Percentiles rank a stretch among this genome's conserved stretches.
Conservation (phyloP, 2,113 vertebrate genomes). For the Lethenteron camtschaticum region DNA sequence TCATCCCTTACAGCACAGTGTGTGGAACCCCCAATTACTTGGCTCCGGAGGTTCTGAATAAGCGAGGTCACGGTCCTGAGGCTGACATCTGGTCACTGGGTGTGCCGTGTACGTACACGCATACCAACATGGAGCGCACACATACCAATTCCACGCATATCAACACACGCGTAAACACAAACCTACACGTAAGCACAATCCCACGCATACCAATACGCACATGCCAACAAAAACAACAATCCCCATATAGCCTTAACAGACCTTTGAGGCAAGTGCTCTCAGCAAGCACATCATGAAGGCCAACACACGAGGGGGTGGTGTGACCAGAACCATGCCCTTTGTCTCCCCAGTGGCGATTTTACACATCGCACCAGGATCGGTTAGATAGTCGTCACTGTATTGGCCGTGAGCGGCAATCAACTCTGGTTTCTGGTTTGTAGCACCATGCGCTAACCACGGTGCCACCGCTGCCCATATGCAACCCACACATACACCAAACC, state of each 20-base stretch:
- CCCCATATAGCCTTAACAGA: not conserved
- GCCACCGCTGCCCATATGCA: too few relatives aligned
- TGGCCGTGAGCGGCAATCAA: too few relatives aligned
- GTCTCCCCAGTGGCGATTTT: too few relatives aligned
- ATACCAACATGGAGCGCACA: not conserved
- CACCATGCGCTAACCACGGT: too few relatives aligned
- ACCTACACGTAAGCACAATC: not conserved
- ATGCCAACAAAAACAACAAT: not conserved
- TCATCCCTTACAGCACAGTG: constrained; percentile 44
- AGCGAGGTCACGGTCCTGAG: constrained; percentile 74
- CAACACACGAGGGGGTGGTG: not conserved
- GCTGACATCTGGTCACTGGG: constrained; percentile 83
- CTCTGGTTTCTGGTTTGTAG: too few relatives aligned
- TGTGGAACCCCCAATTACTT: constrained; percentile 98
- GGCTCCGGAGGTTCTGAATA: constrained; percentile 85
- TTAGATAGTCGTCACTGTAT: too few relatives aligned
- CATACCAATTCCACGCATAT: not conserved
- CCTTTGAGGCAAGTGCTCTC: not conserved
- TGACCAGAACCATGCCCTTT: too few relatives aligned
- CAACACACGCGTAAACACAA: not conserved
- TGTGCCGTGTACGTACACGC: constrained; percentile 73
- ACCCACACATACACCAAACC: not conserved
- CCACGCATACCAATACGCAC: not conserved
- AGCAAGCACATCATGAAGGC: not conserved
- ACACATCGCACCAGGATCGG: too few relatives aligned